A percentile compares a stretch with the other conserved stretches of the same genome.
Evolutionary conservation across 2,797 vertebrate genomes (phyloP).

Genomic region (Neostethus bicornis): DNA sequence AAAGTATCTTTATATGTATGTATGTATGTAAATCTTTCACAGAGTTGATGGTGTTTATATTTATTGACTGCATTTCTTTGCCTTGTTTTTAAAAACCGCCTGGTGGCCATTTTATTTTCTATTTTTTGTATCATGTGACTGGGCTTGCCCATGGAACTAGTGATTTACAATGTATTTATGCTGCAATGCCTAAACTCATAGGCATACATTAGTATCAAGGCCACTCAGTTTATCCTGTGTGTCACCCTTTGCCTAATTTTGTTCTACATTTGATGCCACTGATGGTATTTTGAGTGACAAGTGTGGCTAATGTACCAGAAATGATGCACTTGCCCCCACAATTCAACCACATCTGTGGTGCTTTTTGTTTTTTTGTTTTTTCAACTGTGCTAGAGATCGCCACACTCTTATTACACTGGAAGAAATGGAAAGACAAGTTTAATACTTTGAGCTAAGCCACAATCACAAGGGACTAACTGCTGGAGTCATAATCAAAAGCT

Average conservation of each 20-base stretch:
- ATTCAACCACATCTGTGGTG: constrained; percentile 41
- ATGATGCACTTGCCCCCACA: constrained; percentile 61
- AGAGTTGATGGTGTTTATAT: constrained; percentile 82
- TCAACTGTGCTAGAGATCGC: constrained; percentile 51
- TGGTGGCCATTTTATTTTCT: constrained; percentile 73
- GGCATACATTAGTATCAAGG: constrained; percentile 57
- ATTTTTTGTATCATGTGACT: constrained; percentile 64
- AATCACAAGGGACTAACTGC: constrained; percentile 76
- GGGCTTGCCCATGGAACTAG: constrained; percentile 59
- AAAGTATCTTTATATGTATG: constrained; percentile 85
- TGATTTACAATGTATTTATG: constrained; percentile 72
- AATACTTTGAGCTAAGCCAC: constrained; percentile 79
- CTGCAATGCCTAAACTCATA: constrained; percentile 66
- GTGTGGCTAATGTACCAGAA: constrained; percentile 55
- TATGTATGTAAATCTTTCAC: constrained; percentile 83
- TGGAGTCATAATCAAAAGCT: constrained; percentile 78
- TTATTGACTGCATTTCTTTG: constrained; percentile 75
- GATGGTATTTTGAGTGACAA: constrained; percentile 45
- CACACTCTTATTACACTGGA: constrained; percentile 65
- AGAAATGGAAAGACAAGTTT: constrained; percentile 69
- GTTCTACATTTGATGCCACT: constrained; percentile 52
- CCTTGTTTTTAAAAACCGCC: constrained; percentile 74
- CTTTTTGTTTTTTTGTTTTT: no score
- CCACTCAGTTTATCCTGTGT: constrained; percentile 49
- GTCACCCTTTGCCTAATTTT: constrained; percentile 52